Evolutionary conservation across 2,113 vertebrate species (phyloP), one percentile per base, ranked within the genome.

Genomic region (Pampusana beccarii): DNA sequence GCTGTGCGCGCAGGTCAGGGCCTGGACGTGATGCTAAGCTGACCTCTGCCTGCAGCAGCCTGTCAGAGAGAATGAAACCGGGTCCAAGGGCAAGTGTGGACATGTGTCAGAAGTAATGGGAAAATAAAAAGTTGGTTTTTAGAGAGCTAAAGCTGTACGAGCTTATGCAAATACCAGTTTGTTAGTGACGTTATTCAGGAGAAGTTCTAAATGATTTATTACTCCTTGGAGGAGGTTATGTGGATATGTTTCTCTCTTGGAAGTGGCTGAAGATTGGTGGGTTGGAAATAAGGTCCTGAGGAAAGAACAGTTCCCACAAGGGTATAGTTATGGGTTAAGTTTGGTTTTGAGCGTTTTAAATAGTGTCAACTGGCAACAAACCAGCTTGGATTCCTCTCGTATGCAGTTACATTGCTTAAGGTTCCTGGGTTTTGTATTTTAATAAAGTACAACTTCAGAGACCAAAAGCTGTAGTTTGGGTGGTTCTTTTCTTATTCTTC

Each of bases 1-100:
- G 0, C 74, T 18, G 1, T 0, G 0, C 24, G n/a, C 0, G 0
- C 23, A 20, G 38, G 19, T 34, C 78, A 69, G 64, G 25, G 40
- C 34, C 44, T 58, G 85, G 62, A 20, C 13, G 0, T 1, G 4
- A 8, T 34, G 42, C 53, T 51, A 15, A 62, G 34, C 29, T 66
- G 77, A 29, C 36, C 46, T 62, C 67, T 34, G n/a, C 25, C 36
- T 86, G 62, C 26, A 83, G 42, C 67, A 62, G 31, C 58, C 15
- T 64, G 10, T 53, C 4, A 11, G 17, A 40, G 40, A 13, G 23
- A 24, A 23, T 69, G 44, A 54, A 25, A 29, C 23, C n/a, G 11
- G 23, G 29, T 42, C 46, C 62, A 40, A 36, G 40, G 36, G 40
- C 11, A 29, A 21, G 7, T 5, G 24, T 60, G 24, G 44, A 34